phyloP scores from a whole-genome alignment of 2,113 vertebrate genomes.

The Oryzias woworae region DNA sequence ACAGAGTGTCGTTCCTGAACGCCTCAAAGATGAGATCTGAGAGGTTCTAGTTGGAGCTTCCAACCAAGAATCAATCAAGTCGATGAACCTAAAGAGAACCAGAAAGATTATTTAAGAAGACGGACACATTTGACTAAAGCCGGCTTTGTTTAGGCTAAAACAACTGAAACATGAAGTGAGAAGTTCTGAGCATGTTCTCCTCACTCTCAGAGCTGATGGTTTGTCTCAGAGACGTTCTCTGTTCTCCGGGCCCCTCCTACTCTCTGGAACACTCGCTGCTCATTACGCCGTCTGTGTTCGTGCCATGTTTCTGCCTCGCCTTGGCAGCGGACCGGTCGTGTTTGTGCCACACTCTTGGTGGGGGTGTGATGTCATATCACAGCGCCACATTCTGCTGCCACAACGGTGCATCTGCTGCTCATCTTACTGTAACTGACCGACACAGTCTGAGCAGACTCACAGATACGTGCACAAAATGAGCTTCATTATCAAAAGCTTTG shows the following conservation, averaged over 20 bases:
- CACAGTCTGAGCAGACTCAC: constrained; percentile 12
- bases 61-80: too few relatives aligned
- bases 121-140: too few relatives aligned
- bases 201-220: constrained; percentile 14
- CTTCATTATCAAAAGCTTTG: too few relatives aligned
- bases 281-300: constrained; percentile 39
- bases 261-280: constrained; percentile 43
- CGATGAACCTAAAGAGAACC: too few relatives aligned
- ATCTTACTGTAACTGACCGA: constrained; percentile 44
- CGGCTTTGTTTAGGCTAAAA: too few relatives aligned
- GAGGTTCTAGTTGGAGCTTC: too few relatives aligned
- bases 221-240: constrained; percentile 20
- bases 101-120: too few relatives aligned
- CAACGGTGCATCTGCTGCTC: constrained; percentile 64
- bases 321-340: constrained; percentile 58
- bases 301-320: constrained; percentile 45
- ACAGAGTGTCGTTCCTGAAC: too few relatives aligned
- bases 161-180: too few relatives aligned
- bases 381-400: constrained; percentile 56
- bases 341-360: constrained; percentile 71
- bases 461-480: not conserved
- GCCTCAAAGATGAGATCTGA: too few relatives aligned
- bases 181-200: too few relatives aligned
- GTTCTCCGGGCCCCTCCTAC: constrained; percentile 12
- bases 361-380: constrained; percentile 75